These are phyloP conservation scores for Ectemnius cavifrons DNA, from an alignment of 2,888 invertebrate genomes.

Conservation along the genomic window DNA sequence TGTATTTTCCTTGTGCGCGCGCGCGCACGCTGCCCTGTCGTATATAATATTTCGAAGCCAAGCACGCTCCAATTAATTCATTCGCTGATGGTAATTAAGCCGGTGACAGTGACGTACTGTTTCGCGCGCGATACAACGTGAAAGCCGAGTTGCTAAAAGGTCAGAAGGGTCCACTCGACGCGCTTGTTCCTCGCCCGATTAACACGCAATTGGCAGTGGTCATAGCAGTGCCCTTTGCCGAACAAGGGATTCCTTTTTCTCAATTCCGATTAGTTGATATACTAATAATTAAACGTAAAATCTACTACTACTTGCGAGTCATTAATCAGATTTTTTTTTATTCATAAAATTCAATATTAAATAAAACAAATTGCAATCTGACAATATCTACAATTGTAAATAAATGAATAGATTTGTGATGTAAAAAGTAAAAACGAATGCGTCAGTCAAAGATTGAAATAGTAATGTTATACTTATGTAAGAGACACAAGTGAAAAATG, in stretches of 20 bases:
- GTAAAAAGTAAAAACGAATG: neutral
- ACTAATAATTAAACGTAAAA: neutral
- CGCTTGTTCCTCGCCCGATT: constrained; percentile 30
- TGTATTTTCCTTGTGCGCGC: too few species aligned
- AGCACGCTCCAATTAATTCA: constrained; percentile 33
- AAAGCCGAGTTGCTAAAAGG: constrained; percentile 48
- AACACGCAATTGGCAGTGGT: neutral
- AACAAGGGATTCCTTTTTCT: neutral
- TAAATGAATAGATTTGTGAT: too few species aligned
- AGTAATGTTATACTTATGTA: neutral
- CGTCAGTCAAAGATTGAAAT: neutral
- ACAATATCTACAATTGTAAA: too few species aligned
- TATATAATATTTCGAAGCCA: constrained; percentile 36
- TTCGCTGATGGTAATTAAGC: constrained; percentile 55
- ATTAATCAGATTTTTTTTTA: too few species aligned
- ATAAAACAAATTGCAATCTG: too few species aligned
- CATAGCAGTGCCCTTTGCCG: neutral
- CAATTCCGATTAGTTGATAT: neutral
- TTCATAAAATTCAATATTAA: too few species aligned
- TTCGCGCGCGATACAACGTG: constrained; percentile 29
- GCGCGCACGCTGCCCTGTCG: neutral
- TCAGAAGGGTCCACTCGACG: constrained; percentile 19
- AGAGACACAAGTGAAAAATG: neutral
- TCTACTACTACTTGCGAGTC: neutral
- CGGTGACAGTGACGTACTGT: constrained; percentile 41